Evolutionary conservation across 2,888 invertebrate species (phyloP), one percentile per base, ranked within the genome.

Genomic region (Crocallis elinguaria): DNA sequence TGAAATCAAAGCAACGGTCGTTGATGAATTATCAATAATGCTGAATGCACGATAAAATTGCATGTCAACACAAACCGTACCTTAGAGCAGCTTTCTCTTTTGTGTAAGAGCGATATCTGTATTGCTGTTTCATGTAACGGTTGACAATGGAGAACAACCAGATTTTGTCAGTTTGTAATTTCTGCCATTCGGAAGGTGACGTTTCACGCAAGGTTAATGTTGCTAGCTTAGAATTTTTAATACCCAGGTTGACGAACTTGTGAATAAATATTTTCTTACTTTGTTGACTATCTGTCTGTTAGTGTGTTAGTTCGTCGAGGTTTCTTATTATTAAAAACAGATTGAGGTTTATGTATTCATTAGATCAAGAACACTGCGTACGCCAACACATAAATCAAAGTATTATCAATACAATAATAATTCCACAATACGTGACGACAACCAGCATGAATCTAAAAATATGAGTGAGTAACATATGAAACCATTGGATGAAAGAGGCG

Each of bases 1-100:
- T 83, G 33, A 79, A 85, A 82, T 86, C 77, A 83, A 86, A 83
- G 81, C 84, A 88, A 89, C 88, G 88, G 84, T 82, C 85, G 74
- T 72, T 80, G 66, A 71, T 75, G 71, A 73, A 79, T 67, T 73
- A 69, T 69, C 68, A 69, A 69, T 70, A 70, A 49, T 63, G n/a
- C n/a, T n/a, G n/a, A n/a, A n/a, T n/a, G 60, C 38, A 42, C 60
- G 62, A 62, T 50, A 51, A 64, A 73, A 65, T 74, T 64, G 9
- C 57, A 64, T 33, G 49, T 14, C 13, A 3, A 1, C 4, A 67
- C 29, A 61, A 38, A 45, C 17, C 54, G 50, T 42, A 32, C 43
- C 48, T 38, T 33, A 9, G 9, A 46, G 8, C 17, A 35, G 37
- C 9, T 64, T 3, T 73, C 72, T 71, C 71, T 62, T 57, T 79